A percentile compares a stretch with the other conserved stretches of the same genome.
Conservation (phyloP, 2,888 invertebrate genomes). For the Dorcus hopei region DNA sequence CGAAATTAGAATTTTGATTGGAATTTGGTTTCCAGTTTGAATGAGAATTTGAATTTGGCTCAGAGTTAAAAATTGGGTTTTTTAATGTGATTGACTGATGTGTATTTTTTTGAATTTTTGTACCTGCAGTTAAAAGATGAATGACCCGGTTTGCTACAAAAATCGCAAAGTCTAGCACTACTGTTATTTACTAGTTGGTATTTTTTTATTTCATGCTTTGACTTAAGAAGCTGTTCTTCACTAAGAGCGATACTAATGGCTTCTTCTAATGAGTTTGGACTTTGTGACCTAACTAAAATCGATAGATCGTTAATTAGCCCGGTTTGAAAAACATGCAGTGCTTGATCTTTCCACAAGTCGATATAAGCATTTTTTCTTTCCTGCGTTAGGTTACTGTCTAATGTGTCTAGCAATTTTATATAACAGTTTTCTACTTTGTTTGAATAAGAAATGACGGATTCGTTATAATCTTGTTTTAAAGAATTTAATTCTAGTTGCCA, state of each 20-base stretch:
- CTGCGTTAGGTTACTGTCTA: slow-evolving; percentile 20
- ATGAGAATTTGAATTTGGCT: too few relatives aligned
- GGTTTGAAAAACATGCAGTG: slow-evolving; percentile 33
- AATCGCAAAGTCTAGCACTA: slow-evolving; percentile 1
- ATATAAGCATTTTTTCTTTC: slow-evolving; percentile 24
- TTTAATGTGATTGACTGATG: too few relatives aligned
- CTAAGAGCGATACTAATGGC: slow-evolving; percentile 31
- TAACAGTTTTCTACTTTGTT: slow-evolving; percentile 33
- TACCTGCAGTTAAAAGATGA: slow-evolving; percentile 5
- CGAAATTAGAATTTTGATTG: too few relatives aligned
- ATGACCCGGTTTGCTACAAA: slow-evolving; percentile 12
- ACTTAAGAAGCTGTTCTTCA: slow-evolving; percentile 24
- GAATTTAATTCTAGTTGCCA: slow-evolving; percentile 35
- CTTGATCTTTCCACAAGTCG: slow-evolving; percentile 33
- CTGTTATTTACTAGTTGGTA: slow-evolving; percentile 5
- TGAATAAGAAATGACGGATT: slow-evolving; percentile 30
- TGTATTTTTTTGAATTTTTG: not conserved
- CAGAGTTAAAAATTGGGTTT: too few relatives aligned
- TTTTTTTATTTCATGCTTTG: slow-evolving; percentile 1
- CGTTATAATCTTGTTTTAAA: slow-evolving; percentile 27
- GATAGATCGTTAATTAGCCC: slow-evolving; percentile 32
- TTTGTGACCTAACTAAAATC: slow-evolving; percentile 35
- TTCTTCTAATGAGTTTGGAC: slow-evolving; percentile 29
- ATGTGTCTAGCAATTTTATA: slow-evolving; percentile 31
- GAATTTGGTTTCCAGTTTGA: too few relatives aligned